phyloP scores from a whole-genome alignment of 2,797 vertebrate species.

The Eptatretus atami region DNA sequence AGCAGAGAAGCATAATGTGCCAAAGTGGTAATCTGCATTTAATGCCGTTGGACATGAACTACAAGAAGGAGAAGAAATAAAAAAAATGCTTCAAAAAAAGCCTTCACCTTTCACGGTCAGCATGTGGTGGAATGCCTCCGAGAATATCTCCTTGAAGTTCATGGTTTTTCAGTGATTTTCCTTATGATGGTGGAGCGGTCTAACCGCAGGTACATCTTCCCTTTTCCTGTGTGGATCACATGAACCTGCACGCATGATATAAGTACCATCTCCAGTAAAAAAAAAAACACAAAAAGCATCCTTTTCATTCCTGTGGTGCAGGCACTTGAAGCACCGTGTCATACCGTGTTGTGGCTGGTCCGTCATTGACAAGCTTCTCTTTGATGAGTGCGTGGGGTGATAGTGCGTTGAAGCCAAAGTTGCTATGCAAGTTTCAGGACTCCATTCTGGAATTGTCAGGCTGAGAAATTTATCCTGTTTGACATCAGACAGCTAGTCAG shows the following conservation, averaged over 20 bases:
- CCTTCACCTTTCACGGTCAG: neutral
- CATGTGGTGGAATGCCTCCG: neutral
- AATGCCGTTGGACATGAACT: too few relatives aligned
- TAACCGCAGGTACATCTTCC: slow-evolving; percentile 1
- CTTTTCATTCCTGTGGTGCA: neutral
- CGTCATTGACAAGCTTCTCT: slow-evolving; percentile 15
- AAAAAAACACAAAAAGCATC: too few relatives aligned
- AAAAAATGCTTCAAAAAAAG: too few relatives aligned
- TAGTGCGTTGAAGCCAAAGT: slow-evolving; percentile 19
- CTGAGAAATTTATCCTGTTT: slow-evolving; percentile 37
- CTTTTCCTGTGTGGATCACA: neutral
- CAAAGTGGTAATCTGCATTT: too few relatives aligned
- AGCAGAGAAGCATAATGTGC: too few relatives aligned
- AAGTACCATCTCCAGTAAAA: too few relatives aligned
- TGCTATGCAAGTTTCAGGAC: slow-evolving; percentile 26
- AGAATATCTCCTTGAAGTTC: slow-evolving; percentile 3
- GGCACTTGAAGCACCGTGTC: neutral
- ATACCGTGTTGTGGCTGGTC: slow-evolving; percentile 22
- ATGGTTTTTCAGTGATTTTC: neutral
- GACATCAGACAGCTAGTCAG: slow-evolving; percentile 6
- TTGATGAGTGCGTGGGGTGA: slow-evolving; percentile 16
- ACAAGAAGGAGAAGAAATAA: too few relatives aligned
- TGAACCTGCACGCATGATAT: neutral
- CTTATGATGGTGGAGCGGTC: neutral
- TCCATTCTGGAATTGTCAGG: slow-evolving; percentile 26